These are phyloP conservation scores for Dallia pectoralis DNA, from an alignment of 2,797 vertebrate species.

Conservation along the genomic window DNA sequence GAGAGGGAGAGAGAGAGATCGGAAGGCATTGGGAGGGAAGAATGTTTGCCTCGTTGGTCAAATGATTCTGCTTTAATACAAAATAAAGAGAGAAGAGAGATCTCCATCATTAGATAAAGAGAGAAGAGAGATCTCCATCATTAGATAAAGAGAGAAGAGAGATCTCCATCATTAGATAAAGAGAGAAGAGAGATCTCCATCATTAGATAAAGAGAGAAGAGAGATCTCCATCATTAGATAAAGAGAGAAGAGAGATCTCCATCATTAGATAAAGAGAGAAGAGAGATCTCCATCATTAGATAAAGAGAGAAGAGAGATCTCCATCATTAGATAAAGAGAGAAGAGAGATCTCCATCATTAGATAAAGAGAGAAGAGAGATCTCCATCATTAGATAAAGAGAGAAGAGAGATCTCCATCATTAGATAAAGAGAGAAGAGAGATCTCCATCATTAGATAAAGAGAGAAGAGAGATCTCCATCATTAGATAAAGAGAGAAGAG, in stretches of 20 bases:
- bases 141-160: not conserved
- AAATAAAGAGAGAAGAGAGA: not conserved
- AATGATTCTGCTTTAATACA: not conserved
- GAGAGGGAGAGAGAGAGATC: too few species aligned
- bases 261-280: not conserved
- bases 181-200: not conserved
- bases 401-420: too few species aligned
- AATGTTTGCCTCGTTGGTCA: not conserved
- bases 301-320: not conserved
- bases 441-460: too few species aligned
- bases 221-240: not conserved
- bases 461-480: not conserved
- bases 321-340: not conserved
- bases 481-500: not conserved
- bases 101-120: too few species aligned
- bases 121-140: not conserved
- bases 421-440: not conserved
- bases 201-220: not conserved
- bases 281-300: not conserved
- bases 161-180: not conserved
- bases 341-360: not conserved
- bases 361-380: not conserved
- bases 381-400: not conserved
- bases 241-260: not conserved
- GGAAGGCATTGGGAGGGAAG: too few species aligned